Conservation (phyloP, 2,888 invertebrate genomes). For the Carterocephalus palaemon region DNA sequence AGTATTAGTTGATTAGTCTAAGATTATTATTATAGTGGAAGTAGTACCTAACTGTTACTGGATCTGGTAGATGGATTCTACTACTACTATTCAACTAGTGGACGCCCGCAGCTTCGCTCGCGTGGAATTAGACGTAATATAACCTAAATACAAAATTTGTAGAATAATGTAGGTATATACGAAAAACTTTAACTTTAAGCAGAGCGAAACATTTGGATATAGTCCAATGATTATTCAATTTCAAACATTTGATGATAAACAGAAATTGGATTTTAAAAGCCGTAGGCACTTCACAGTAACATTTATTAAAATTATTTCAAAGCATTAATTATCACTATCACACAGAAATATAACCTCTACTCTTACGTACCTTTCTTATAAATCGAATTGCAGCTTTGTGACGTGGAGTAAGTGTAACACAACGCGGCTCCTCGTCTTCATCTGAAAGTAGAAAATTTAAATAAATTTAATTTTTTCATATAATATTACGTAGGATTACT, state of each 20-base stretch:
- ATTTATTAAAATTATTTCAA: too few species aligned
- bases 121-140: too few species aligned
- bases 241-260: not conserved
- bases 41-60: not conserved
- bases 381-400: conserved; percentile 95
- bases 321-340: too few species aligned
- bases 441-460: conserved; percentile 74
- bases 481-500: too few species aligned
- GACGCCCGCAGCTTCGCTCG: too few species aligned
- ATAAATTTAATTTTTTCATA: not conserved
- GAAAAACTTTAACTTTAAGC: too few species aligned
- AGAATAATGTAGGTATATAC: too few species aligned
- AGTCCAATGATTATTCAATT: conserved; percentile 1
- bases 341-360: conserved; percentile 3
- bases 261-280: conserved; percentile 3
- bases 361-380: conserved; percentile 88
- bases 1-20: too few species aligned
- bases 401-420: conserved; percentile 88
- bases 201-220: conserved; percentile 22
- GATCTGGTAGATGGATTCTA: conserved; percentile 23
- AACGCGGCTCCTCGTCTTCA: conserved; percentile 89
- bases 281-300: not conserved
- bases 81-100: too few species aligned
- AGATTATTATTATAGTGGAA: too few species aligned
- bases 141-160: too few species aligned